Evolutionary conservation across 2,113 vertebrate species (phyloP).

Genomic region (Amazona vittata): DNA sequence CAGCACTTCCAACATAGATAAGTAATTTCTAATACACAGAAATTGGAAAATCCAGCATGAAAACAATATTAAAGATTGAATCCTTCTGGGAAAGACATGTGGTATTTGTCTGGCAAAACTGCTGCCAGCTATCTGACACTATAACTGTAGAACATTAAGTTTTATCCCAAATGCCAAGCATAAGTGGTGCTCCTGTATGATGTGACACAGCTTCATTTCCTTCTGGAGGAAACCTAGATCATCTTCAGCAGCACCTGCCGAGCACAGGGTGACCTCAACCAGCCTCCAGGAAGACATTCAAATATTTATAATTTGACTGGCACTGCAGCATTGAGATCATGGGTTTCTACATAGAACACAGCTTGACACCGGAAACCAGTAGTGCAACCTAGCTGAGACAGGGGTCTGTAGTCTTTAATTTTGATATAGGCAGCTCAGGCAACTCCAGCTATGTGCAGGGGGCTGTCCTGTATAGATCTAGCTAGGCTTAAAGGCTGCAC

Average conservation of each 20-base stretch:
- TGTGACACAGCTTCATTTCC: not conserved
- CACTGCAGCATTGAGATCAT: not conserved
- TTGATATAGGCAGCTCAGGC: not conserved
- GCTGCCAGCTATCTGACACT: not conserved
- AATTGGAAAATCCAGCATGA: conserved; percentile 13
- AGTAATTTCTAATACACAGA: conserved; percentile 44
- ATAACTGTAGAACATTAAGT: conserved; percentile 33
- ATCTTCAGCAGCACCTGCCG: not conserved
- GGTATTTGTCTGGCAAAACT: conserved; percentile 25
- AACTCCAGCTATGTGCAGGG: not conserved
- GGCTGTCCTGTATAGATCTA: not conserved
- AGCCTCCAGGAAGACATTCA: not conserved
- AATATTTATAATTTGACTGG: not conserved
- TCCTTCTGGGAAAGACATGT: conserved; percentile 37
- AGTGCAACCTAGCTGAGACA: not conserved
- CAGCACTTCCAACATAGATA: not conserved
- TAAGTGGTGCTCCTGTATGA: not conserved
- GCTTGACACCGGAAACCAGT: not conserved
- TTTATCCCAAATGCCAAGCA: conserved; percentile 26
- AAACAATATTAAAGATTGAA: conserved; percentile 58
- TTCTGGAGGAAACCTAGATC: conserved; percentile 5
- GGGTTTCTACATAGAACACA: not conserved
- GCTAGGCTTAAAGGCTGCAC: not conserved
- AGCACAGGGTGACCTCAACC: not conserved
- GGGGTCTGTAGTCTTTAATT: not conserved